Percentiles rank a stretch among this genome's conserved stretches.
Conservation (phyloP, 1,140 invertebrate species). For the Drosophila pandora region DNA sequence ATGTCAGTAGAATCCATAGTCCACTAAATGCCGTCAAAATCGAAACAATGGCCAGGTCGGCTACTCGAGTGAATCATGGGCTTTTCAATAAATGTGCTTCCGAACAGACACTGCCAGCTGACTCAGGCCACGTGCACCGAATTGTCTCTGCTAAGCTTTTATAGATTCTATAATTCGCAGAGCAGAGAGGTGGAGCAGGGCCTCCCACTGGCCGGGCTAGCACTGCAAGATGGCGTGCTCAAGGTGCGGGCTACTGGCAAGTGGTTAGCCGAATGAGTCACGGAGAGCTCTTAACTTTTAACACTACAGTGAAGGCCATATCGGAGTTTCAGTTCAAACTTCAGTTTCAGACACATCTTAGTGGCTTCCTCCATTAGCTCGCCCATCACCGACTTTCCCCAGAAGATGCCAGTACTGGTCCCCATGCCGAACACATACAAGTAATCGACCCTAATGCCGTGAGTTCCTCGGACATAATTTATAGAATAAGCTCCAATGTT, state of each 20-base stretch:
- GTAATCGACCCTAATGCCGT: constrained; percentile 46
- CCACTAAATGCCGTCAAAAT: constrained; percentile 6
- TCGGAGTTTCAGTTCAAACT: not conserved
- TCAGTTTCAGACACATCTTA: too few relatives aligned
- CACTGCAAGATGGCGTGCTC: constrained; percentile 31
- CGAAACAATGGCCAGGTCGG: constrained; percentile 22
- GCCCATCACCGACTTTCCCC: constrained; percentile 21
- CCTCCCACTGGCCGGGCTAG: not conserved
- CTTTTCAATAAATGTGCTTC: not conserved
- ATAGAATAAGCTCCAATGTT: constrained; percentile 41
- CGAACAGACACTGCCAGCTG: constrained; percentile 23
- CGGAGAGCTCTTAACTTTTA: not conserved
- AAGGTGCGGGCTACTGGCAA: constrained; percentile 9
- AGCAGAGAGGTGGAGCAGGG: constrained; percentile 2
- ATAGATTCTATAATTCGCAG: constrained; percentile 17
- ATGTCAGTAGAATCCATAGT: constrained; percentile 18
- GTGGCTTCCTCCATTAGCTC: constrained; percentile 1
- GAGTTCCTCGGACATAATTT: constrained; percentile 34
- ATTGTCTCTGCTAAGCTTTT: constrained; percentile 13
- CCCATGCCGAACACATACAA: constrained; percentile 32
- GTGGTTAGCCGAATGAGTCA: constrained; percentile 27
- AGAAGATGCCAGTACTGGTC: not conserved
- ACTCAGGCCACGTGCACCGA: constrained; percentile 41
- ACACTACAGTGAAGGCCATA: too few relatives aligned
- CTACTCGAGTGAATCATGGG: constrained; percentile 28